Conservation (phyloP, 2,888 invertebrate species). For the Orchesella flavescens region DNA sequence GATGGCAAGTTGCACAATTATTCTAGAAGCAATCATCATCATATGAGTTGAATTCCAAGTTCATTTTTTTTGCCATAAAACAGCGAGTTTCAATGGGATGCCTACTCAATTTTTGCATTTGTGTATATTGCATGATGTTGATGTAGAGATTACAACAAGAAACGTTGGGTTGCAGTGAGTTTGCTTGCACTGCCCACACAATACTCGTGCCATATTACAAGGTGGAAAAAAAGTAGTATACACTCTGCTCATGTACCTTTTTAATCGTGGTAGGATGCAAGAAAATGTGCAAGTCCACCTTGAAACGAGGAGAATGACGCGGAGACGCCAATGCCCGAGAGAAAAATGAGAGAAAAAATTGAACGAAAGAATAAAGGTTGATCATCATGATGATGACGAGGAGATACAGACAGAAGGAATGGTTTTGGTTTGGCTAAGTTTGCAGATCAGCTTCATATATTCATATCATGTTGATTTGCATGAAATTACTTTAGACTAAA, state of each 20-base stretch:
- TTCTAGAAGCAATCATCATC: background rate
- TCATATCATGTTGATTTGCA: no score
- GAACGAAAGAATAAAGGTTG: background rate
- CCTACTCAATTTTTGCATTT: background rate
- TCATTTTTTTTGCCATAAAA: background rate
- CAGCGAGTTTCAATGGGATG: background rate
- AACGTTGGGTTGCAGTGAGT: background rate
- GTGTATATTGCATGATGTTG: background rate
- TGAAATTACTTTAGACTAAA: no score
- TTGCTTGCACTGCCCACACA: constrained; percentile 5
- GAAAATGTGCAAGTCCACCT: constrained; percentile 63
- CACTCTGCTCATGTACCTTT: no score
- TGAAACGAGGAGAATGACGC: constrained; percentile 58
- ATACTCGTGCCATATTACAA: background rate
- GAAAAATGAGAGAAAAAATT: constrained; percentile 34
- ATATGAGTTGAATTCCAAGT: background rate
- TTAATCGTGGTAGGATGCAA: background rate
- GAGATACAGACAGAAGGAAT: no score
- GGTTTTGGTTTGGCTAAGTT: no score
- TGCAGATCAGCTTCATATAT: no score
- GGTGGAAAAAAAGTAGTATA: background rate
- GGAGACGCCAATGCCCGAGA: constrained; percentile 62
- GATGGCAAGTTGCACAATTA: no score
- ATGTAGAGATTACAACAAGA: background rate
- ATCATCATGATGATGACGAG: background rate